phyloP scores from a whole-genome alignment of 2,797 vertebrate genomes.

The Myotis pilosus region DNA sequence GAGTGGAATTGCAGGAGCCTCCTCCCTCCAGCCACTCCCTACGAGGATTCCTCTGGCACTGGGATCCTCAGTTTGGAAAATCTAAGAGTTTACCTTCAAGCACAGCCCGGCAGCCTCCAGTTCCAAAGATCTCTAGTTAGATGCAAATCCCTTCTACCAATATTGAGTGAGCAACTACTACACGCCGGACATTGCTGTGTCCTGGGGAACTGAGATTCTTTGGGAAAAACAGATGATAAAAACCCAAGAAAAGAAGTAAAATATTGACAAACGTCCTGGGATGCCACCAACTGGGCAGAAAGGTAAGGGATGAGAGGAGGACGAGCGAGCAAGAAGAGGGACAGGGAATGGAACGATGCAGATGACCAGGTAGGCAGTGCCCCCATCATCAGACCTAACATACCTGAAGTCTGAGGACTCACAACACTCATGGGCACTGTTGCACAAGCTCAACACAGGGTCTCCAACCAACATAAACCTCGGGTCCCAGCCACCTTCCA shows the following conservation, averaged over 20 bases:
- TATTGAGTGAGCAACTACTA: background rate
- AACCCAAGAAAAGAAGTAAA: background rate
- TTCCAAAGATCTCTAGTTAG: background rate
- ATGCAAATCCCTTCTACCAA: background rate
- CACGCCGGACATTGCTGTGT: accelerated
- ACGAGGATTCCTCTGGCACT: no score
- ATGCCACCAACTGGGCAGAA: background rate
- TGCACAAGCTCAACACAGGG: background rate
- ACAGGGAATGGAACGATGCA: accelerated
- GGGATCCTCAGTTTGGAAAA: background rate
- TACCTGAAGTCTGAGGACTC: background rate
- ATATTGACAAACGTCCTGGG: background rate
- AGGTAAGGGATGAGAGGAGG: background rate
- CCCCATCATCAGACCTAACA: accelerated
- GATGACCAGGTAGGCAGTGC: accelerated
- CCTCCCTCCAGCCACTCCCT: background rate
- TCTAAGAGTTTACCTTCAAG: background rate
- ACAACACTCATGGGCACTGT: accelerated
- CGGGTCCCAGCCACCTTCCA: background rate
- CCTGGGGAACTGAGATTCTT: background rate
- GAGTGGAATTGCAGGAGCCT: background rate
- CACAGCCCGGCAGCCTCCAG: background rate
- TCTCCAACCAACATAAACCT: background rate
- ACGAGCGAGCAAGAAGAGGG: accelerated
- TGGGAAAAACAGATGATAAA: background rate